phyloP scores from a whole-genome alignment of 2,888 invertebrate species.

The Sialis fuliginosa region DNA sequence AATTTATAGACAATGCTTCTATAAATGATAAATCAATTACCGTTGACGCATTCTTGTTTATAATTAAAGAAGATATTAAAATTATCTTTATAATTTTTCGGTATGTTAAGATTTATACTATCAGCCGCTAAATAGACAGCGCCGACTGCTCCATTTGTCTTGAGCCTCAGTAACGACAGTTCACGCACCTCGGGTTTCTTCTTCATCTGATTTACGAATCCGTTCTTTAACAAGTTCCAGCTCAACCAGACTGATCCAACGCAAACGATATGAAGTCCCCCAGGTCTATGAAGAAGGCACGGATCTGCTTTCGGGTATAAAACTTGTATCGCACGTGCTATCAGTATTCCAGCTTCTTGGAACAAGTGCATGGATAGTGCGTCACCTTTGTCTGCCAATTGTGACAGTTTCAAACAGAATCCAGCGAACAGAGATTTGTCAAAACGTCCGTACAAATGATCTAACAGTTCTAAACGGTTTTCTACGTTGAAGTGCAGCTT shows the following conservation, averaged over 20 bases:
- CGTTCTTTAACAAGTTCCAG: constrained; percentile 62
- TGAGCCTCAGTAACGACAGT: constrained; percentile 47
- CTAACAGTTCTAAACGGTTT: constrained; percentile 45
- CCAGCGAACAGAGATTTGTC: constrained; percentile 64
- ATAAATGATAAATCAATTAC: background rate
- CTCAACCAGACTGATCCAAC: constrained; percentile 94
- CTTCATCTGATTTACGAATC: constrained; percentile 40
- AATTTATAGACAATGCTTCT: background rate
- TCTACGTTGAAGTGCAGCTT: constrained; percentile 57
- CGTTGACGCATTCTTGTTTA: constrained; percentile 13
- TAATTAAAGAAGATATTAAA: constrained; percentile 47
- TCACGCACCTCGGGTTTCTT: constrained; percentile 28
- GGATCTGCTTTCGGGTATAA: constrained; percentile 40
- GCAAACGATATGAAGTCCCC: constrained; percentile 55
- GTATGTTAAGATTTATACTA: constrained; percentile 39
- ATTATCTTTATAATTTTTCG: constrained; percentile 52
- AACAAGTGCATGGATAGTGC: constrained; percentile 52
- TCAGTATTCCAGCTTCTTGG: constrained; percentile 41
- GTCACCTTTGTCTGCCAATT: constrained; percentile 53
- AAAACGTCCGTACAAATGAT: constrained; percentile 63
- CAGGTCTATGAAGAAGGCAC: constrained; percentile 29
- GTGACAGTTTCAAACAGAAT: constrained; percentile 53
- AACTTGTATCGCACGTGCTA: constrained; percentile 50
- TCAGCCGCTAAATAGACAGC: constrained; percentile 75
- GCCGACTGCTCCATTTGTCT: constrained; percentile 64